Evolutionary conservation across 2,113 vertebrate genomes (phyloP).

Genomic region (Nannobrachium achirus): DNA sequence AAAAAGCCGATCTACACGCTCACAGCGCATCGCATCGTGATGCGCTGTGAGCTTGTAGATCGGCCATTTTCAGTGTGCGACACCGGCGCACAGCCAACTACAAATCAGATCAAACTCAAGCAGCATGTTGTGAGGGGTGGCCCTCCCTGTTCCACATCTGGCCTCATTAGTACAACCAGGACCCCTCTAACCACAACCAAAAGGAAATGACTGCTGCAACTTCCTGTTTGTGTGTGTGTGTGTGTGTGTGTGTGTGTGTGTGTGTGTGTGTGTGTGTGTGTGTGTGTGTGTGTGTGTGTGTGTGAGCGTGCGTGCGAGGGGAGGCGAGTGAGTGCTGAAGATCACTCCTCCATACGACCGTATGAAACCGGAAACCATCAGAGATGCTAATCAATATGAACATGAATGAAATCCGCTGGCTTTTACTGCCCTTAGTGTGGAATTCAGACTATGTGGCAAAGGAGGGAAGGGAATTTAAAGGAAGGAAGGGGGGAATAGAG

Average conservation of each 20-base stretch:
- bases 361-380: constrained; percentile 12
- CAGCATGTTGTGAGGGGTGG: neutral
- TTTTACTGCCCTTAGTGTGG: constrained; percentile 14
- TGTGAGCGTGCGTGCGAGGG: neutral
- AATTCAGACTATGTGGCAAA: neutral
- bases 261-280: neutral
- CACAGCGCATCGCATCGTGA: no score
- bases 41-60: no score
- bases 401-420: neutral
- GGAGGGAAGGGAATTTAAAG: neutral
- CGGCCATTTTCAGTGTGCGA: no score
- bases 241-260: constrained; percentile 8
- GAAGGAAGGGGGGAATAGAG: neutral
- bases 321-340: constrained; percentile 17
- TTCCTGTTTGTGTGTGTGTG: constrained; percentile 46
- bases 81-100: no score
- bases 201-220: constrained; percentile 35
- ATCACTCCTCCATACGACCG: constrained; percentile 28
- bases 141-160: constrained; percentile 43
- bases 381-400: constrained; percentile 8
- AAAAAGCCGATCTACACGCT: neutral
- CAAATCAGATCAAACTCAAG: neutral
- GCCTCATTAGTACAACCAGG: constrained; percentile 30
- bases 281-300: neutral
- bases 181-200: constrained; percentile 30